Conservation (phyloP, 2,888 invertebrate genomes). For the Rhamnusium bicolor region DNA sequence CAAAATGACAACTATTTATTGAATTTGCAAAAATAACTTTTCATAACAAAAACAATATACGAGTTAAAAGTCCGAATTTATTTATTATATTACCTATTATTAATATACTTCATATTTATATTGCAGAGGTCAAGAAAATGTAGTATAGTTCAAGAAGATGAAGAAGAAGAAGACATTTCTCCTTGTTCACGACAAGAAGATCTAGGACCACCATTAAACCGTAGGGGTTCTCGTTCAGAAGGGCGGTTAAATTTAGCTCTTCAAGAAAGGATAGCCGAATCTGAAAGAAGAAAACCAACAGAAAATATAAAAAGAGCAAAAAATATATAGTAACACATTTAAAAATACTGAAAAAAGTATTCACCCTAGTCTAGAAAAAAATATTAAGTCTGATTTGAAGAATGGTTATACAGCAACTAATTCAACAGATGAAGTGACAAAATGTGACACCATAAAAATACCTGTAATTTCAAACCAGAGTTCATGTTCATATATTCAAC, state of each 20-base stretch:
- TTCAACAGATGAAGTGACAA: background rate
- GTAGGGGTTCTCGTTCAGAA: constrained; percentile 86
- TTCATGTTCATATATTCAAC: constrained; percentile 68
- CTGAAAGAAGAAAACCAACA: constrained; percentile 72
- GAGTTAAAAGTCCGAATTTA: too few relatives aligned
- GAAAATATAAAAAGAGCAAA: constrained; percentile 38
- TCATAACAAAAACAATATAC: too few relatives aligned
- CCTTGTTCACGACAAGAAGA: constrained; percentile 76
- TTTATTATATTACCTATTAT: too few relatives aligned
- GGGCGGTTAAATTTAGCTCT: constrained; percentile 82
- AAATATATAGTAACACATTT: constrained; percentile 8
- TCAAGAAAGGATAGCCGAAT: constrained; percentile 76
- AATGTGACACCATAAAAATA: background rate
- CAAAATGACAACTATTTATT: too few relatives aligned
- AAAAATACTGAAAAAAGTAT: constrained; percentile 4
- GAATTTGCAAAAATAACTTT: too few relatives aligned
- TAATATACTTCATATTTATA: constrained; percentile 58
- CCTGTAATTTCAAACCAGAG: background rate
- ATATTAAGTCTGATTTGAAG: background rate
- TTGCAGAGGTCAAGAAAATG: constrained; percentile 84
- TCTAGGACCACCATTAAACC: constrained; percentile 73
- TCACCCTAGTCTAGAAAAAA: background rate
- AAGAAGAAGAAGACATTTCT: constrained; percentile 87
- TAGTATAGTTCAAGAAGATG: constrained; percentile 94
- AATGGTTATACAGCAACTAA: background rate